Evolutionary conservation across 2,113 vertebrate species (phyloP).

Genomic region (Coracopsis vasa): DNA sequence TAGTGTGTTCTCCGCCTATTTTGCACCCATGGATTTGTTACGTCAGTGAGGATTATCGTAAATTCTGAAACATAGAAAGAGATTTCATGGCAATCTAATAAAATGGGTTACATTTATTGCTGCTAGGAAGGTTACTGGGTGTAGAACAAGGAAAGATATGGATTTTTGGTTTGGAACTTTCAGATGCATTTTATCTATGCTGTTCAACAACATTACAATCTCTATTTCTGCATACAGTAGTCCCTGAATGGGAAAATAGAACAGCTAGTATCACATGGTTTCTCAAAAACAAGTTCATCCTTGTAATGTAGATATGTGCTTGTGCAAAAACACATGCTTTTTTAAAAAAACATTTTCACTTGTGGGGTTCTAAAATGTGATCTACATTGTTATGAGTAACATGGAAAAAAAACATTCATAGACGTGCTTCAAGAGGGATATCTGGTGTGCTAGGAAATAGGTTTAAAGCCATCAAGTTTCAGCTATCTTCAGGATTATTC

Average conservation of each 20-base stretch:
- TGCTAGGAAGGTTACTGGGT: not conserved
- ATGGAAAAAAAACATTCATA: not conserved
- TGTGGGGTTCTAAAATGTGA: not conserved
- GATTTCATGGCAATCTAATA: not conserved
- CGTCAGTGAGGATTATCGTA: not conserved
- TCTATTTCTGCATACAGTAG: not conserved
- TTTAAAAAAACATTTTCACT: not conserved
- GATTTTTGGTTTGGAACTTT: not conserved
- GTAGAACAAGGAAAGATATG: not conserved
- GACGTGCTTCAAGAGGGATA: not conserved
- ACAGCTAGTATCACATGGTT: not conserved
- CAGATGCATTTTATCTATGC: not conserved
- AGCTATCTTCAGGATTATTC: not conserved
- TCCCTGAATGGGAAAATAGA: not conserved
- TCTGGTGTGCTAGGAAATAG: not conserved
- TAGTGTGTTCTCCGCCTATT: not conserved
- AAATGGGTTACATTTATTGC: not conserved
- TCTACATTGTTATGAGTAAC: not conserved
- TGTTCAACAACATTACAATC: not conserved
- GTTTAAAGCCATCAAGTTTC: not conserved
- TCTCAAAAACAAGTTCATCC: not conserved
- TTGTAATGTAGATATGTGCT: accelerated
- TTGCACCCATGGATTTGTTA: not conserved
- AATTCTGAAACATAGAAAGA: not conserved
- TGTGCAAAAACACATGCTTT: not conserved